A percentile compares a stretch with the other conserved stretches of the same genome.
Evolutionary conservation across 2,888 invertebrate species (phyloP).

Genomic region (Allolobophora icterica): DNA sequence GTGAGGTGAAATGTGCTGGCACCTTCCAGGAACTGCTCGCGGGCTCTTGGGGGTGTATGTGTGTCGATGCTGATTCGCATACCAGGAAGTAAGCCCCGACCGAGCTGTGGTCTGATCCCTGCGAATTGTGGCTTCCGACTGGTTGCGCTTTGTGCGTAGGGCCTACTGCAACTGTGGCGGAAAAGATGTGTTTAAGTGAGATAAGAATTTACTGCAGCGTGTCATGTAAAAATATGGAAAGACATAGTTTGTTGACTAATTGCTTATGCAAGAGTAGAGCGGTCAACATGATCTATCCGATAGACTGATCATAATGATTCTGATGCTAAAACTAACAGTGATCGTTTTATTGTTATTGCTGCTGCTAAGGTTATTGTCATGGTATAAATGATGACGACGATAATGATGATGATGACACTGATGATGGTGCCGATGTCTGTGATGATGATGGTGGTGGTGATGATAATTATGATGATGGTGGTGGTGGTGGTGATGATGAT

Average conservation of each 20-base stretch:
- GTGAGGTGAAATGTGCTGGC: not conserved
- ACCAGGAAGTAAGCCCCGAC: not conserved
- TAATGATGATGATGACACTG: too few species aligned
- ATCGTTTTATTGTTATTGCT: too few species aligned
- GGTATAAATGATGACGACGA: too few species aligned
- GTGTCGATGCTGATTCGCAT: not conserved
- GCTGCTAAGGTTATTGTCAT: too few species aligned
- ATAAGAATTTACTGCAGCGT: not conserved
- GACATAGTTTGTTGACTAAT: not conserved
- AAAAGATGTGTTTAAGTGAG: not conserved
- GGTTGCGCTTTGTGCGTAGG: not conserved
- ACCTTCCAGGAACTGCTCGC: not conserved
- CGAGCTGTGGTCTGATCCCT: not conserved
- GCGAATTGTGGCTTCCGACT: not conserved
- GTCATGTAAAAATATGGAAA: not conserved
- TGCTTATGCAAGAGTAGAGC: not conserved
- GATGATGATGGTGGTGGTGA: too few species aligned
- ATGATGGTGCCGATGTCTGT: too few species aligned
- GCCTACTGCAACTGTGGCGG: not conserved
- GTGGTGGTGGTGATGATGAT: too few species aligned
- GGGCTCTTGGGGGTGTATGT: not conserved
- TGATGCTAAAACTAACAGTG: too few species aligned
- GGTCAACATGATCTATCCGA: too few species aligned
- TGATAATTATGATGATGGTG: too few species aligned
- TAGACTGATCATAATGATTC: too few species aligned